Percentiles rank a stretch among this genome's conserved stretches.
Conservation (phyloP, 1,140 invertebrate species). For the honey bee (Apis mellifera) region DNA sequence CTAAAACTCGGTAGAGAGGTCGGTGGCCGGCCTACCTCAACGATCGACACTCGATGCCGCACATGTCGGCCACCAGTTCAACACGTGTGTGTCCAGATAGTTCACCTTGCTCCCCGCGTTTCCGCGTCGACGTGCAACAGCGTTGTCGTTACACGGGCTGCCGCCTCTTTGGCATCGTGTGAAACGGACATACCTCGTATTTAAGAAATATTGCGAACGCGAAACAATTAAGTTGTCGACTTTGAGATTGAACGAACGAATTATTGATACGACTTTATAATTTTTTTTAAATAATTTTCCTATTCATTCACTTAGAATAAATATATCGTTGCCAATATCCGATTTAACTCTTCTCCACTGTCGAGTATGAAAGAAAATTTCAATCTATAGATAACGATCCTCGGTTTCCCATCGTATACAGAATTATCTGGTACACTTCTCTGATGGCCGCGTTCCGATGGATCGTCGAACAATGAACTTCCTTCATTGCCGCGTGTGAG, state of each 20-base stretch:
- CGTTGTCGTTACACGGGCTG: slow-evolving; percentile 14
- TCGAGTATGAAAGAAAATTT: background rate
- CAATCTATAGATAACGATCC: slow-evolving; percentile 12
- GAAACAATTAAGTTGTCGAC: no score
- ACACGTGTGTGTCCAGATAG: slow-evolving; percentile 41
- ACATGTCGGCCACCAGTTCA: slow-evolving; percentile 47
- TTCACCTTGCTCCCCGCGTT: slow-evolving; percentile 39
- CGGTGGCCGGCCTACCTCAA: slow-evolving; percentile 57
- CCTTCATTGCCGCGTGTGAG: slow-evolving; percentile 58
- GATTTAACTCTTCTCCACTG: background rate
- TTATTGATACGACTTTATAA: no score
- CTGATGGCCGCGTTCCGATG: slow-evolving; percentile 14
- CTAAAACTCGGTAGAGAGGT: slow-evolving; percentile 31
- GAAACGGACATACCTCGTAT: no score
- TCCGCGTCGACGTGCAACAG: slow-evolving; percentile 30
- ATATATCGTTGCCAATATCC: no score
- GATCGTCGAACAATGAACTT: slow-evolving; percentile 58
- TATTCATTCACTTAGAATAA: no score
- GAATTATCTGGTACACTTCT: slow-evolving; percentile 27
- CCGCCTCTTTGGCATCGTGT: background rate
- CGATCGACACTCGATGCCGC: slow-evolving; percentile 48
- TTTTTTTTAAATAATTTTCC: no score
- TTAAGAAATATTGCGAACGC: no score
- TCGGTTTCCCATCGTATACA: background rate
- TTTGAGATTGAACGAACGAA: no score